Base-by-base conservation (phyloP, 2,113 vertebrate species). In the Zosterops hypoxanthus region DNA sequence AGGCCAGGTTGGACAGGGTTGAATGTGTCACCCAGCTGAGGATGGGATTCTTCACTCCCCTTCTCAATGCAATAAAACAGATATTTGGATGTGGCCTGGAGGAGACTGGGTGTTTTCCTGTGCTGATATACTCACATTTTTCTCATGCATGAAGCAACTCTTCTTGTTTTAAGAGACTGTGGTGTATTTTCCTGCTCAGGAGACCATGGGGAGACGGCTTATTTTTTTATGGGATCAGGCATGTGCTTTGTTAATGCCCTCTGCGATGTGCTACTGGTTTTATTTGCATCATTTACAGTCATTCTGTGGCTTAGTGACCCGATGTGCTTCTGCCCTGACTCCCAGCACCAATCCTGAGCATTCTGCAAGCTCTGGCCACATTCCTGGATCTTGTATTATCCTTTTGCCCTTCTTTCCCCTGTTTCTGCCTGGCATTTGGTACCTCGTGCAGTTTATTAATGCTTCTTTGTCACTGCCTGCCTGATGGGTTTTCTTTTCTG, bases 401-500 rank as follows among this genome's bases (percentile, higher is more conserved):
- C 78, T 64, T 94, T 53, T 52, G 33, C 60, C 84, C 46, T 47
- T 63, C 31, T 3, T 85, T 46, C 66, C 56, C 23, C 23, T 0
- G 0, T 76, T 76, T 39, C 78, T 68, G 14, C 3, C 0, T 65
- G 78, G 47, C 44, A 2, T 87, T 90, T 79, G 41, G 36, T 76
- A 61, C 87, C 89, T 95, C 2, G 56, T 83, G 57, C 41, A 36
- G 68, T 90, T 90, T 94, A 86, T 93, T 95, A 95, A 73, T 26
- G 66, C 70, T 86, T 26, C 59, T 76, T 88, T 85, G 85, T 93
- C 90, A 16, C 82, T 49, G 87, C 73, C 60, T 69, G 77, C 86
- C 86, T 82, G 84, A 70, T 90, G 79, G 93, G 70, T 94, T 95
- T 91, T 85, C 89, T 82, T 82, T 76, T 77, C 75, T 86, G 82